Evolutionary conservation across 2,113 vertebrate genomes (phyloP).

Genomic region (Piaya cayana): DNA sequence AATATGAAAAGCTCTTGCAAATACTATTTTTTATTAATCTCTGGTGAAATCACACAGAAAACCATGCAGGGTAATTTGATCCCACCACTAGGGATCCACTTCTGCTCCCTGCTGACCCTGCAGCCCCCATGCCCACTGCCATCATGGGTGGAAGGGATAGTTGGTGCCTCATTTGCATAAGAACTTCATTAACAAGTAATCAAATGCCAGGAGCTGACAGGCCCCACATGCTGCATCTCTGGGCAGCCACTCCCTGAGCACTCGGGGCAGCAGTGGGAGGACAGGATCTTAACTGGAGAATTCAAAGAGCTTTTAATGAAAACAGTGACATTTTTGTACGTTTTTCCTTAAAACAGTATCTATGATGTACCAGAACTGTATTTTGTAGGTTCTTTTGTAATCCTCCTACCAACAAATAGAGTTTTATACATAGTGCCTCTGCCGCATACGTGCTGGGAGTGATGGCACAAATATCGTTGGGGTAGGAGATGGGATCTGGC

Average conservation of each 20-base stretch:
- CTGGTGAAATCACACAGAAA: neutral
- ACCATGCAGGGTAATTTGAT: neutral
- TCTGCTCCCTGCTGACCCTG: neutral
- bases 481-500: neutral
- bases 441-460: too few relatives aligned
- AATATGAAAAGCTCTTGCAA: neutral
- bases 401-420: rapidly evolving
- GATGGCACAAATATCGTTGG: neutral
- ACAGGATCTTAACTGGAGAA: neutral
- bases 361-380: rapidly evolving
- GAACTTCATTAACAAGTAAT: neutral
- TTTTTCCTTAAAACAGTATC: neutral
- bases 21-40: neutral
- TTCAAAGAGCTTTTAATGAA: neutral
- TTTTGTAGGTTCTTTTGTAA: neutral
- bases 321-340: rapidly evolving
- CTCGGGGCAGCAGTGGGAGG: neutral
- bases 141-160: neutral
- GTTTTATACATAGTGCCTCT: rapidly evolving
- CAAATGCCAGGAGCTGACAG: neutral
- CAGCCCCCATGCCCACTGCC: rapidly evolving
- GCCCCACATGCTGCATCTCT: neutral
- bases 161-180: neutral
- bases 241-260: neutral
- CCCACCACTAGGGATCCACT: rapidly evolving